Evolutionary conservation across 2,888 invertebrate genomes (phyloP), one percentile per base, ranked within the genome.

Genomic region (Julus scanicus): DNA sequence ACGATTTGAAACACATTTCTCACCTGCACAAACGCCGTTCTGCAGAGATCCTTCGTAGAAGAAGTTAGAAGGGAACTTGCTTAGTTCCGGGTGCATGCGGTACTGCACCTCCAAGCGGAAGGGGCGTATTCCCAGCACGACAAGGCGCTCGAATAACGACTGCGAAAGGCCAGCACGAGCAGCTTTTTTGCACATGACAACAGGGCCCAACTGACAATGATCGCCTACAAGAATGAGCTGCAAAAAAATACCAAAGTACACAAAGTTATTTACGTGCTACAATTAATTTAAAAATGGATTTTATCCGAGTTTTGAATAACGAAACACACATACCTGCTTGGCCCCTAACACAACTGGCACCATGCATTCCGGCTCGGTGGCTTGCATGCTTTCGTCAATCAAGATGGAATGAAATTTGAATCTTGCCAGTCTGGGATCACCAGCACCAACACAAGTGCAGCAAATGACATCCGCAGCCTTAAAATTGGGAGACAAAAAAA

Each of bases 131-230:
- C 99, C 99, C 9, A 99, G 94, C 0, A 99, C 98, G 0, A 99
- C 99, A 0, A 99, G 94, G 6, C 99, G 94, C 92, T 99, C 99
- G 92, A 99, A 99, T 89, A 99, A 94, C 87, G 98, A 98, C 92
- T 99, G 99, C 0, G 98, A 97, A 40, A 99, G 94, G 0, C 99
- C 99, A 0, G 99, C 99, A 88, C 97, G 95, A 0, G 99, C 98
- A 0, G 99, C 99, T 92, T 99, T 98, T 93, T 99, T 99, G 93
- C 99, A 99, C 98, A 99, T 99, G 0, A 99, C 99, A 0, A 99
- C 99, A 0, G 99, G 99, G 0, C 99, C 99, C 89, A 99, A 93
- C 93, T 99, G 99, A 92, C 99, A 99, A 92, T 99, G 99, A 93
- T 99, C 99, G 15, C 99, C 99, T 0, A 99, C 99, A 2, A 99